Evolutionary conservation across 2,797 vertebrate species (phyloP).

Genomic region (Scolopax rusticola): DNA sequence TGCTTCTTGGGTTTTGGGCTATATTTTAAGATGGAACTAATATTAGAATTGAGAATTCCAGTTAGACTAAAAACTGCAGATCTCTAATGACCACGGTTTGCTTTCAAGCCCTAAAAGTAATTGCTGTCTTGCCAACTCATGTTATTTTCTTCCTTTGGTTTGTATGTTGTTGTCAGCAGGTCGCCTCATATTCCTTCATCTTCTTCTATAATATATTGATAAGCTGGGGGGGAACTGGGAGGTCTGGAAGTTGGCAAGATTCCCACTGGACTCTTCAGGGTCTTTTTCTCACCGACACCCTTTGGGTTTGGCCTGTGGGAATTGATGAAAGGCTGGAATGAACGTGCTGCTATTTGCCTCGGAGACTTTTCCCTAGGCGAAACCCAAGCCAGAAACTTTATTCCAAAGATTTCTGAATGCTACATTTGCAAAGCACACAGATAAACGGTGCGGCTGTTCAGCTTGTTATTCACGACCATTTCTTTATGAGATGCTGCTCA

Average conservation of each 20-base stretch:
- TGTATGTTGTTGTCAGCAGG: background rate
- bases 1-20: background rate
- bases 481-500: background rate
- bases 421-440: background rate
- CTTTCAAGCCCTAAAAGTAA: background rate
- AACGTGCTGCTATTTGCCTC: background rate
- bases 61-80: background rate
- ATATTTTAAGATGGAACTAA: background rate
- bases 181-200: background rate
- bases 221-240: background rate
- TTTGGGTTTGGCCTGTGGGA: background rate
- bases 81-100: background rate
- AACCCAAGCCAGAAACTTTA: background rate
- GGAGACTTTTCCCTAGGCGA: background rate
- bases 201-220: background rate
- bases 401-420: background rate
- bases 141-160: constrained; percentile 18
- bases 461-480: background rate
- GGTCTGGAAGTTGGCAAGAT: background rate
- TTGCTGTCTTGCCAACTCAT: background rate
- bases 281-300: background rate
- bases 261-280: background rate
- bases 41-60: background rate
- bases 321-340: background rate
- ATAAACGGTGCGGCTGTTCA: background rate